Conservation (phyloP, 2,113 vertebrate genomes). For the Macquaria ambigua region DNA sequence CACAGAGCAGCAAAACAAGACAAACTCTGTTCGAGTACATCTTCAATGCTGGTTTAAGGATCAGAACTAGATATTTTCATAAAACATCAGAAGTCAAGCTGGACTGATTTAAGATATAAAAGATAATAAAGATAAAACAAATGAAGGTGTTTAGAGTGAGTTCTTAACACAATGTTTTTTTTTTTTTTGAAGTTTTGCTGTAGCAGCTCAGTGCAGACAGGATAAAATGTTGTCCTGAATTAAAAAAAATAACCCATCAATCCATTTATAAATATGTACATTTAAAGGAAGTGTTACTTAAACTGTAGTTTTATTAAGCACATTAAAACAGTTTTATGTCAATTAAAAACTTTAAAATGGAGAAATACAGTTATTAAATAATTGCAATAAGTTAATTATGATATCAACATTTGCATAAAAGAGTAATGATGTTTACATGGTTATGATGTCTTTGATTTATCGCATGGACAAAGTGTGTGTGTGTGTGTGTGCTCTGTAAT, state of each 20-base stretch:
- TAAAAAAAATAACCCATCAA: no score
- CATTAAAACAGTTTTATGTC: not conserved
- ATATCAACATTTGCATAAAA: not conserved
- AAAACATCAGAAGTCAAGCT: not conserved
- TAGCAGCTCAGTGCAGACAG: no score
- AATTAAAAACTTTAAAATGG: not conserved
- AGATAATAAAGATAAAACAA: not conserved
- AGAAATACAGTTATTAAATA: not conserved
- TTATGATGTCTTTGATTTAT: not conserved
- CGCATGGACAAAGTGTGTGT: not conserved
- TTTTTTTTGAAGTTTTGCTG: no score
- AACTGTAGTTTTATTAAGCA: not conserved
- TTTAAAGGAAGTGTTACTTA: not conserved
- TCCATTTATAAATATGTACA: no score
- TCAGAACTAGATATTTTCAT: not conserved
- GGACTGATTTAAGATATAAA: not conserved
- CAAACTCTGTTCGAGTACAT: not conserved
- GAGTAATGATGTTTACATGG: not conserved
- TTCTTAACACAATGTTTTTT: no score
- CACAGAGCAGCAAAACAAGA: not conserved
- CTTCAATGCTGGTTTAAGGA: not conserved
- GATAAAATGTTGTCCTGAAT: no score
- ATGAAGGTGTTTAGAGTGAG: no score
- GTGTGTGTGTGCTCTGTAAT: not conserved
- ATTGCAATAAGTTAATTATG: not conserved